Percentiles rank a stretch among this genome's conserved stretches.
Conservation (phyloP, 2,797 vertebrate species). For the Scolopax rusticola region DNA sequence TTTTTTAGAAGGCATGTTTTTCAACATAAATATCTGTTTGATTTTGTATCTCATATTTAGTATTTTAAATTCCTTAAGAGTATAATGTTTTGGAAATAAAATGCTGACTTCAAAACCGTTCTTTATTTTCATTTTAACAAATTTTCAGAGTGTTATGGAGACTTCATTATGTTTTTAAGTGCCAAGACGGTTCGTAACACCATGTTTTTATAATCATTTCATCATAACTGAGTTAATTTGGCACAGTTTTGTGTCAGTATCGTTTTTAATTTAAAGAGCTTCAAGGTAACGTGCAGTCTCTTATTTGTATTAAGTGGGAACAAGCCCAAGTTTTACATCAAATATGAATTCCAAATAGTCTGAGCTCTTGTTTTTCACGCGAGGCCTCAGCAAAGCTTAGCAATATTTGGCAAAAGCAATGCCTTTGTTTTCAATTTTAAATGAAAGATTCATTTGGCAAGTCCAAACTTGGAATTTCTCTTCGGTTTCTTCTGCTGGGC, state of each 20-base stretch:
- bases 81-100: neutral
- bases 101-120: neutral
- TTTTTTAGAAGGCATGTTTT: neutral
- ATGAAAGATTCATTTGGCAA: constrained; percentile 31
- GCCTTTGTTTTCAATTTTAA: constrained; percentile 50
- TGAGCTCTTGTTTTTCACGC: neutral
- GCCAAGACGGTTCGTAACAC: neutral
- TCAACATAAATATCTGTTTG: neutral
- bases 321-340: neutral
- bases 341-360: neutral
- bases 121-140: neutral
- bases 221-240: constrained; percentile 42
- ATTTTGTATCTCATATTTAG: neutral
- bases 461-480: neutral
- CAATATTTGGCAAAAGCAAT: constrained; percentile 12
- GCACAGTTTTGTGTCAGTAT: neutral
- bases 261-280: constrained; percentile 31
- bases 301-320: constrained; percentile 15
- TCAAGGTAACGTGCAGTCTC: neutral
- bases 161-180: neutral
- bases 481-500: constrained; percentile 29
- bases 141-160: neutral
- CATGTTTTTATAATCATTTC: constrained; percentile 21
- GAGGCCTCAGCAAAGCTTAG: neutral
- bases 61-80: neutral